These are phyloP conservation scores for Pyxicephalus adspersus DNA, from an alignment of 2,113 vertebrate species.

Conservation along the genomic window DNA sequence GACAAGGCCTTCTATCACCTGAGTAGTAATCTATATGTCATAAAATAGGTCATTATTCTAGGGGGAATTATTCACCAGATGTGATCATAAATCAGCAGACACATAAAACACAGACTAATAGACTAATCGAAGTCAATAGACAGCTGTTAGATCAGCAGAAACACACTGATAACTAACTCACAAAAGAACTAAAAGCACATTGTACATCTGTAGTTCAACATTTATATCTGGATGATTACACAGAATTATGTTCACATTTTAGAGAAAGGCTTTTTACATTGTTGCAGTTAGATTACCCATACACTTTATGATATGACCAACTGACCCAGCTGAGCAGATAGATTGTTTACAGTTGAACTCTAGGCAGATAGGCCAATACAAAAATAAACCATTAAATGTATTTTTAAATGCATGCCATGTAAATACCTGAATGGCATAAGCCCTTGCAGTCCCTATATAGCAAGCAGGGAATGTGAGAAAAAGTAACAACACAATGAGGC, in stretches of 20 bases:
- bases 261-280: too few species aligned
- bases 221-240: slow-evolving; percentile 2
- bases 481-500: too few species aligned
- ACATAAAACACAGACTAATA: slow-evolving; percentile 25
- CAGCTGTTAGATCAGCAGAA: slow-evolving; percentile 34
- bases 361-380: too few species aligned
- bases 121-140: slow-evolving; percentile 11
- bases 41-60: slow-evolving; percentile 21
- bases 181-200: slow-evolving; percentile 8
- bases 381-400: too few species aligned
- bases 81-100: slow-evolving; percentile 22
- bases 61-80: not conserved
- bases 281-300: too few species aligned
- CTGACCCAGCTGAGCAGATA: too few species aligned
- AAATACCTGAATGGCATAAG: too few species aligned
- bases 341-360: too few species aligned
- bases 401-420: too few species aligned
- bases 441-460: too few species aligned
- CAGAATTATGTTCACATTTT: not conserved
- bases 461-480: too few species aligned
- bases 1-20: slow-evolving; percentile 3
- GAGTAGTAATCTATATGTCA: slow-evolving; percentile 30
- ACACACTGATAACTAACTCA: slow-evolving; percentile 26
- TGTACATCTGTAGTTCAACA: slow-evolving; percentile 12
- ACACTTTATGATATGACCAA: too few species aligned